Evolutionary conservation across 2,113 vertebrate species (phyloP).

Genomic region (Crypturellus undulatus): DNA sequence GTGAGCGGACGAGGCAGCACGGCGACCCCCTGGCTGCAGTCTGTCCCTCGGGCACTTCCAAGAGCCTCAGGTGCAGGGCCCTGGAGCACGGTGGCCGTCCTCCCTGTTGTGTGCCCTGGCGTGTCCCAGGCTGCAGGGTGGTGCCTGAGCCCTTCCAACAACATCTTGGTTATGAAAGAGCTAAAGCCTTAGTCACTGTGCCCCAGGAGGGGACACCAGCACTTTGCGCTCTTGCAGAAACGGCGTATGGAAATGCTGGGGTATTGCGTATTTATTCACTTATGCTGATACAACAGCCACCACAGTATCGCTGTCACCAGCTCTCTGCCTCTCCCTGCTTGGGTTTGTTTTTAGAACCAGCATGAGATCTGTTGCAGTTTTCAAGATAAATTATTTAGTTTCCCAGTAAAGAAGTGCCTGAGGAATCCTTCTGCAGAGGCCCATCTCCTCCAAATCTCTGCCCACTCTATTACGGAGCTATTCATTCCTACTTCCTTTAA

Average conservation of each 20-base stretch:
- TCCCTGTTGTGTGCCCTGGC: background rate
- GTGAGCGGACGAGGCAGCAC: background rate
- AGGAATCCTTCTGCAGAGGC: background rate
- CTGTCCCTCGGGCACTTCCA: background rate
- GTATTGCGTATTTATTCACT: background rate
- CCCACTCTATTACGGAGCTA: background rate
- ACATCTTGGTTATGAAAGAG: background rate
- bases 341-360: background rate
- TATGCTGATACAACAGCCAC: fast-evolving
- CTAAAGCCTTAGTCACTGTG: background rate
- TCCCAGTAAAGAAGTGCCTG: background rate
- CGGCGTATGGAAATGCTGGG: background rate
- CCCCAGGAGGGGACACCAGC: background rate
- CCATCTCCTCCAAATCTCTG: background rate
- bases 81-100: background rate
- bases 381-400: background rate
- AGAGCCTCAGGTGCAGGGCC: background rate
- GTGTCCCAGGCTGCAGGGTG: background rate
- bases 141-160: background rate
- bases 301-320: background rate
- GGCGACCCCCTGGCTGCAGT: background rate
- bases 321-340: background rate
- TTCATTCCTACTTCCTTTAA: background rate
- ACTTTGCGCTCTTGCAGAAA: background rate
- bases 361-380: background rate